phyloP scores from a whole-genome alignment of 1,140 invertebrate genomes.

The Ips nitidus region DNA sequence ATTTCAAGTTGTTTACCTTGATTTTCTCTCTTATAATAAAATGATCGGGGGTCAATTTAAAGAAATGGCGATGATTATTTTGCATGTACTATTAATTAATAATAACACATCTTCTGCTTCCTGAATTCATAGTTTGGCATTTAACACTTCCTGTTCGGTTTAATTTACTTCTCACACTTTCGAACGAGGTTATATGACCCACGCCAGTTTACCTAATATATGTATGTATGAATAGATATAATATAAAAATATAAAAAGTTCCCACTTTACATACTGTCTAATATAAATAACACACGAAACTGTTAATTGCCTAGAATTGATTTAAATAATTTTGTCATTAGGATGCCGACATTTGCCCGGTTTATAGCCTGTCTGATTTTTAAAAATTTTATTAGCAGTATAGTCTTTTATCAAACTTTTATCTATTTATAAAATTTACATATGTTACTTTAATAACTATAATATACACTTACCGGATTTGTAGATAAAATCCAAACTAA shows the following conservation, averaged over 20 bases:
- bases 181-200: too few relatives aligned
- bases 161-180: too few relatives aligned
- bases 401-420: background rate
- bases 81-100: too few relatives aligned
- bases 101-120: too few relatives aligned
- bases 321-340: conserved; percentile 27
- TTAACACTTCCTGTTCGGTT: too few relatives aligned
- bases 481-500: background rate
- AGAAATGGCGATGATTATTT: too few relatives aligned
- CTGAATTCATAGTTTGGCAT: too few relatives aligned
- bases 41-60: too few relatives aligned
- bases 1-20: background rate
- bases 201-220: too few relatives aligned
- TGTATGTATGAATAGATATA: too few relatives aligned
- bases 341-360: conserved; percentile 8
- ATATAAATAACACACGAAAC: background rate
- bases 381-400: conserved; percentile 12
- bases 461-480: background rate
- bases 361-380: conserved; percentile 23
- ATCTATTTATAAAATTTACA: too few relatives aligned
- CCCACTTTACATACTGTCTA: background rate
- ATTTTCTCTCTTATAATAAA: background rate
- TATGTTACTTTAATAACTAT: background rate
- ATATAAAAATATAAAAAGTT: background rate
- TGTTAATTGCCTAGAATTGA: conserved; percentile 17